Evolutionary conservation across 2,113 vertebrate species (phyloP).

Genomic region (Herpailurus yagouaroundi): DNA sequence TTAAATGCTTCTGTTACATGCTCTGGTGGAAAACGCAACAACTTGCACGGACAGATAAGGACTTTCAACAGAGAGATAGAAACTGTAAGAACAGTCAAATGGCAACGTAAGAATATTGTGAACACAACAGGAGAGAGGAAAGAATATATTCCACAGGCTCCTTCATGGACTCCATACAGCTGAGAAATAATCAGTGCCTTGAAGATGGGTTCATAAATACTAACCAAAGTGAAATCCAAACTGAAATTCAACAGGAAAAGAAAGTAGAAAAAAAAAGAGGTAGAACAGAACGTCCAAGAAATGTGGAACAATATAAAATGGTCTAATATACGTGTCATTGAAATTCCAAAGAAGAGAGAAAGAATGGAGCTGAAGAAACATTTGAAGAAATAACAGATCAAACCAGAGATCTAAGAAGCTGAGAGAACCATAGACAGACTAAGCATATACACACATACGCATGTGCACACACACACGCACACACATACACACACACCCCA

Average conservation of each 20-base stretch:
- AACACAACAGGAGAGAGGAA: not conserved
- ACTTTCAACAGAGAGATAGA: not conserved
- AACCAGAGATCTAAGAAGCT: not conserved
- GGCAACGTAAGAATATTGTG: not conserved
- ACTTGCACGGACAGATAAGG: not conserved
- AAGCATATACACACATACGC: no score
- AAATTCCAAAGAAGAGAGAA: not conserved
- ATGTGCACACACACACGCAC: no score
- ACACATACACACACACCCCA: not conserved
- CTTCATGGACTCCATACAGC: not conserved
- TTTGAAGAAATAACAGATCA: not conserved
- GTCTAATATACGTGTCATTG: not conserved
- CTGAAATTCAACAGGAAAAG: not conserved
- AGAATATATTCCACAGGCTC: not conserved
- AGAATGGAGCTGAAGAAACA: not conserved
- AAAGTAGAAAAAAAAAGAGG: not conserved
- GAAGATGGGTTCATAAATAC: not conserved
- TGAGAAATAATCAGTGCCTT: not conserved
- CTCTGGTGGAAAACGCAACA: not conserved
- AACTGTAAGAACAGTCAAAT: not conserved
- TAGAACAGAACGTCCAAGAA: not conserved
- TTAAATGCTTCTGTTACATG: not conserved
- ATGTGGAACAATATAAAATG: not conserved
- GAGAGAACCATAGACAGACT: not conserved
- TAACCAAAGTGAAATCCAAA: not conserved